phyloP scores from a whole-genome alignment of 1,140 invertebrate genomes.

The Wiebesia pumilae region DNA sequence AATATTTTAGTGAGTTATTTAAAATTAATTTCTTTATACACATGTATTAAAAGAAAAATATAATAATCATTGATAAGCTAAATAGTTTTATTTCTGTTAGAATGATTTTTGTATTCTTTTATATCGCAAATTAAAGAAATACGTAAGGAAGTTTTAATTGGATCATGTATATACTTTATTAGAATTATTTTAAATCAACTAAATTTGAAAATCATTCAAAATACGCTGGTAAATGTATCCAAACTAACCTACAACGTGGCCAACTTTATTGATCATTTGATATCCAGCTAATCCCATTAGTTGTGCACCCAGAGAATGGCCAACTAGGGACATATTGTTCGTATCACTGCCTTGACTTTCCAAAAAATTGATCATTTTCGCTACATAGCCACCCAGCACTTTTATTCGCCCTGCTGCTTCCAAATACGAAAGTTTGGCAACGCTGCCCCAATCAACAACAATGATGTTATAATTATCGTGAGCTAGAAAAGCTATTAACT shows the following conservation, averaged over 20 bases:
- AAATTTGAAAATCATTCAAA: no score
- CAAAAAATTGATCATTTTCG: constrained; percentile 53
- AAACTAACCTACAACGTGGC: constrained; percentile 44
- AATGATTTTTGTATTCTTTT: not conserved
- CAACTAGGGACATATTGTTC: constrained; percentile 43
- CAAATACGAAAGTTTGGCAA: constrained; percentile 41
- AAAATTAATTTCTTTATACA: no score
- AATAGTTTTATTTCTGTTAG: not conserved
- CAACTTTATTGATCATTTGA: constrained; percentile 41
- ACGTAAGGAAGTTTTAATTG: not conserved
- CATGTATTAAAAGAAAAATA: no score
- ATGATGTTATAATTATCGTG: constrained; percentile 52
- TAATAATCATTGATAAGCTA: not conserved
- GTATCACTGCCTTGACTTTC: constrained; percentile 24
- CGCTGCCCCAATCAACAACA: constrained; percentile 51
- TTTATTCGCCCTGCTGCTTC: constrained; percentile 15
- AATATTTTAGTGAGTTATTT: no score
- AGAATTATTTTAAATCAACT: not conserved
- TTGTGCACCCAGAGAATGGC: constrained; percentile 43
- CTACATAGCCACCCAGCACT: constrained; percentile 39
- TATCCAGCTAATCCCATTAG: constrained; percentile 46
- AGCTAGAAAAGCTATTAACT: constrained; percentile 34
- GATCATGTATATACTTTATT: not conserved
- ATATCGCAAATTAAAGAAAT: not conserved
- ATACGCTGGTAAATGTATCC: not conserved